Conservation (phyloP, 37 sponge, comb jelly and placozoan genomes). For the Halichondria panicea region DNA sequence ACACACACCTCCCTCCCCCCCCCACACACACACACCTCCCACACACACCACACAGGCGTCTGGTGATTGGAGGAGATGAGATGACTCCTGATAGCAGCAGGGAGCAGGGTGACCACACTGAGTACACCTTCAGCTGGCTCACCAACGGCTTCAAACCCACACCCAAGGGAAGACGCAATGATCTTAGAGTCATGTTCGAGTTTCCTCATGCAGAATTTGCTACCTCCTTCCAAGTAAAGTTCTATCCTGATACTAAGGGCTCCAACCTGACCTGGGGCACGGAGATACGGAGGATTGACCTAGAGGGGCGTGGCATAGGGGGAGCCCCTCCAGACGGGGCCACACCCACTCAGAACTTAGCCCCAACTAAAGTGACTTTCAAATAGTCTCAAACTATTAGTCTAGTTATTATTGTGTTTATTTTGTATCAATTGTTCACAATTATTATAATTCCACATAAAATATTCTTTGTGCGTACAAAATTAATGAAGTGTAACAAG, state of each 20-base stretch:
- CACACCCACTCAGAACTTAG: neutral
- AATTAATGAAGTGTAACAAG: too few relatives aligned
- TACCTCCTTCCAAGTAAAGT: constrained; percentile 37
- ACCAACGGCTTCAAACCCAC: constrained; percentile 61
- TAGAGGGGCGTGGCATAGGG: constrained; percentile 18
- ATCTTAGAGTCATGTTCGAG: constrained; percentile 22
- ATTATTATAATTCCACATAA: too few relatives aligned
- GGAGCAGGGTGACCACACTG: neutral
- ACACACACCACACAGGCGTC: constrained; percentile 12
- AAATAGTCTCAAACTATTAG: too few relatives aligned
- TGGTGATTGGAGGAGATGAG: constrained; percentile 53
- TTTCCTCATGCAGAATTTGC: constrained; percentile 27
- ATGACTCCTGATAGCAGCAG: constrained; percentile 21
- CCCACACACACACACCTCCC: constrained; percentile 8
- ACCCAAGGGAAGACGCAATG: constrained; percentile 19
- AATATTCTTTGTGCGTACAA: too few relatives aligned
- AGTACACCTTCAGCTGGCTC: constrained; percentile 56
- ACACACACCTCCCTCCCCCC: neutral
- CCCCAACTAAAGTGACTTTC: constrained; percentile 25
- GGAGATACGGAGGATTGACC: constrained; percentile 28
- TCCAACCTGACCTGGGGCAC: constrained; percentile 67
- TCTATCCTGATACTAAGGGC: constrained; percentile 26
- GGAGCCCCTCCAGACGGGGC: neutral
- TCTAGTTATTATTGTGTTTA: too few relatives aligned
- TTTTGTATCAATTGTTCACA: too few relatives aligned